Evolutionary conservation across 2,888 invertebrate genomes (phyloP), one percentile per base, ranked within the genome.

Genomic region (Acrobasis repandana): DNA sequence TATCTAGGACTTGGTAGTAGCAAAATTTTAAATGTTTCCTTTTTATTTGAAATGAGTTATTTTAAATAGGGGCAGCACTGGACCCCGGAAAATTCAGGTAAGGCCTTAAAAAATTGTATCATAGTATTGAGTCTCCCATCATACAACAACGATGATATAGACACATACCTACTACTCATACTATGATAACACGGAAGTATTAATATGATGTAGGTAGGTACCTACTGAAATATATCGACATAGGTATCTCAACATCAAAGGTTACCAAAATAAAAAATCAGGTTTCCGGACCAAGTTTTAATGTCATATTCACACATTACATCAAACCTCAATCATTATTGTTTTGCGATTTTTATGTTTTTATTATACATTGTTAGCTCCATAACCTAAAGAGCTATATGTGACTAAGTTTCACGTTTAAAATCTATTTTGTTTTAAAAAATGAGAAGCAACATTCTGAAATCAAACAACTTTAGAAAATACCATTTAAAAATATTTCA

Each of bases 311-410:
- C 70, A 69, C 73, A 82, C 79, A 85, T 72, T 80, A 72, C 75
- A 72, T 71, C 80, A 79, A 85, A 87, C 88, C 82, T 75, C 69
- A 86, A 88, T 77, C 86, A 73, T 86, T 85, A 83, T 79, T 73
- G 80, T 89, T 90, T 90, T 87, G 75, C 83, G 83, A 85, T 88
- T 90, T 90, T 91, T 88, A 84, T 85, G 73, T 74, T 83, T 85
- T 86, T 89, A 84, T 85, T 83, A 85, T 88, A 89, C 85, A 90
- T 80, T n/a, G 79, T 81, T 81, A 83, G 85, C 91, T 86, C 88
- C 65, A 67, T 79, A 74, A 75, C 76, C 80, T 86, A 82, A 72
- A 73, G 86, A 90, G 90, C 88, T 76, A 79, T 74, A 76, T 75
- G 82, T 88, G 88, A 90, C 91, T 89, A 89, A 72, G 77, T 84